These are phyloP conservation scores for Leucopsar rothschildi DNA, from an alignment of 2,113 vertebrate species.

Conservation along the genomic window DNA sequence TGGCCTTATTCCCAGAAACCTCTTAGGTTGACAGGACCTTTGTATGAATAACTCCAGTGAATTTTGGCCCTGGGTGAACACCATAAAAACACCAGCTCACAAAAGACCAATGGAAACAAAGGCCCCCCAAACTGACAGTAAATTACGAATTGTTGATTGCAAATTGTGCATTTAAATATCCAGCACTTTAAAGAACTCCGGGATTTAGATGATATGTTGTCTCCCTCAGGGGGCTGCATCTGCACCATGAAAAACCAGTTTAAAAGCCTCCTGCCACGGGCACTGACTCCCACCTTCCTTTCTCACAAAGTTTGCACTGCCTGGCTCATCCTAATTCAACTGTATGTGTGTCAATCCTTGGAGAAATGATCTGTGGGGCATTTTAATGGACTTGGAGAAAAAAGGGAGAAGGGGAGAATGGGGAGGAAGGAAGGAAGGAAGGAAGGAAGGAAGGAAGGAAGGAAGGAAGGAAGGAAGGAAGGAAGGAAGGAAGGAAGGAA, in stretches of 20 bases:
- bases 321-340: not conserved
- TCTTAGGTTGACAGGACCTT: slow-evolving; percentile 52
- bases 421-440: no score
- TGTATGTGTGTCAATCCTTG: accelerated
- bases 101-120: slow-evolving; percentile 34
- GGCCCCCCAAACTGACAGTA: not conserved
- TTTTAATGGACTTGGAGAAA: not conserved
- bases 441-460: no score
- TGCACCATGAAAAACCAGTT: not conserved
- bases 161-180: slow-evolving; percentile 10
- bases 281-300: not conserved
- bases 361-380: not conserved
- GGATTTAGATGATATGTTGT: not conserved
- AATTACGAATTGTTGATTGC: not conserved
- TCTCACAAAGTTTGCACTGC: not conserved
- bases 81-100: slow-evolving; percentile 16
- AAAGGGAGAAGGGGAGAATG: no score
- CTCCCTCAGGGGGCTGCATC: not conserved
- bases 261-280: not conserved
- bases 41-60: slow-evolving; percentile 26
- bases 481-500: no score
- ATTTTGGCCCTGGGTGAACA: slow-evolving; percentile 47
- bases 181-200: not conserved
- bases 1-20: slow-evolving; percentile 62
- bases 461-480: no score